These are phyloP conservation scores for Montifringilla adamsi DNA, from an alignment of 2,113 vertebrate species.

Conservation along the genomic window DNA sequence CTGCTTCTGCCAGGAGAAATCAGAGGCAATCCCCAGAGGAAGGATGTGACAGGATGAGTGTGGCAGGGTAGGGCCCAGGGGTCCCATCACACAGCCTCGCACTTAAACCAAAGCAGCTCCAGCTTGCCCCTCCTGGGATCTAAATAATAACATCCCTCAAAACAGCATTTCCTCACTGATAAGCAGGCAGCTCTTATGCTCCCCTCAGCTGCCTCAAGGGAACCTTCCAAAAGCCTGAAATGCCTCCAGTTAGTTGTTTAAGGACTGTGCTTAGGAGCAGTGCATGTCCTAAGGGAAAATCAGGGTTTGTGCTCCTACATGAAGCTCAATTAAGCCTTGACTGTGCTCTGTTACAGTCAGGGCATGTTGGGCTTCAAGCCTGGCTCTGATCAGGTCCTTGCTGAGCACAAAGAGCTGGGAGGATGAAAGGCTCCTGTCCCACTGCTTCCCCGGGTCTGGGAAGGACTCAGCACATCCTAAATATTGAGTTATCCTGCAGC, in stretches of 20 bases:
- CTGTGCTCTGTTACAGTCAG: not conserved
- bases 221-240: not conserved
- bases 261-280: not conserved
- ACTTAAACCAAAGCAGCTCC: not conserved
- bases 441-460: not conserved
- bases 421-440: not conserved
- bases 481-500: not conserved
- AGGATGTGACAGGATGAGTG: not conserved
- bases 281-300: not conserved
- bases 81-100: not conserved
- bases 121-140: not conserved
- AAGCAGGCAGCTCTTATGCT: not conserved
- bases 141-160: constrained; percentile 30
- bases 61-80: not conserved
- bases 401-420: not conserved
- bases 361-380: not conserved
- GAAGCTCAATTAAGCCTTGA: not conserved
- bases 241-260: not conserved
- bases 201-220: constrained; percentile 12
- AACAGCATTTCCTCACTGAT: constrained; percentile 4
- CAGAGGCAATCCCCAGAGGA: not conserved
- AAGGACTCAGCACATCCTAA: not conserved
- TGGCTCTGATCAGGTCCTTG: not conserved
- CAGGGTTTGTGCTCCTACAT: not conserved
- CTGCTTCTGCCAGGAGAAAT: not conserved